Evolutionary conservation across 2,797 vertebrate genomes (phyloP).

Genomic region (Tragopan temminckii): DNA sequence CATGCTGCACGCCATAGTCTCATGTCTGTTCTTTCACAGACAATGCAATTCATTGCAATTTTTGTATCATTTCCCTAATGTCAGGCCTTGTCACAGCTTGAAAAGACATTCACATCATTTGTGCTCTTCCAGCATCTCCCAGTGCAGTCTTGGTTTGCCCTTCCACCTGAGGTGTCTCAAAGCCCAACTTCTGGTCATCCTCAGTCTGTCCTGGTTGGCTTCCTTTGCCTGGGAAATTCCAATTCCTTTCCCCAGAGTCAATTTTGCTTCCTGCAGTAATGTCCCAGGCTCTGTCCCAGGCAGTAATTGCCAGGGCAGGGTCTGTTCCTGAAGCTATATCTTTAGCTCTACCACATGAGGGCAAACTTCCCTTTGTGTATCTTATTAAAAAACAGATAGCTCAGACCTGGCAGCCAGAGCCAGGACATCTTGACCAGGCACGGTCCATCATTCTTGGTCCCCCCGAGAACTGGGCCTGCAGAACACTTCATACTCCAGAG

Average conservation of each 20-base stretch:
- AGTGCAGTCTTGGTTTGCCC: background rate
- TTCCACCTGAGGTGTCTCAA: background rate
- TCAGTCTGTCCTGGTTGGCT: background rate
- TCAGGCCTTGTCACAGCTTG: background rate
- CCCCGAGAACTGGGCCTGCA: background rate
- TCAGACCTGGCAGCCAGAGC: background rate
- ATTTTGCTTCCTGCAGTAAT: background rate
- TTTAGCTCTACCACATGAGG: background rate
- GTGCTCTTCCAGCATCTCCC: background rate
- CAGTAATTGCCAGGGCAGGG: background rate
- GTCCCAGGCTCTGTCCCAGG: background rate
- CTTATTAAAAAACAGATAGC: background rate
- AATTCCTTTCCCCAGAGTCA: background rate
- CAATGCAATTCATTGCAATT: background rate
- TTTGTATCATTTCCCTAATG: background rate
- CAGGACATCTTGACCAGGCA: accelerated
- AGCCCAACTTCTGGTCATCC: background rate
- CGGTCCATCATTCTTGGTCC: background rate
- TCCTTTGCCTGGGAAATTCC: background rate
- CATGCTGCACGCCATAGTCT: background rate
- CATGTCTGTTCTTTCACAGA: background rate
- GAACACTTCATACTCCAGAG: background rate
- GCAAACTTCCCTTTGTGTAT: background rate
- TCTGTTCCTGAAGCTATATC: background rate
- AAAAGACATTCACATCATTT: accelerated